Evolutionary conservation across 2,797 vertebrate genomes (phyloP).

Genomic region (Epinephelus coioides): DNA sequence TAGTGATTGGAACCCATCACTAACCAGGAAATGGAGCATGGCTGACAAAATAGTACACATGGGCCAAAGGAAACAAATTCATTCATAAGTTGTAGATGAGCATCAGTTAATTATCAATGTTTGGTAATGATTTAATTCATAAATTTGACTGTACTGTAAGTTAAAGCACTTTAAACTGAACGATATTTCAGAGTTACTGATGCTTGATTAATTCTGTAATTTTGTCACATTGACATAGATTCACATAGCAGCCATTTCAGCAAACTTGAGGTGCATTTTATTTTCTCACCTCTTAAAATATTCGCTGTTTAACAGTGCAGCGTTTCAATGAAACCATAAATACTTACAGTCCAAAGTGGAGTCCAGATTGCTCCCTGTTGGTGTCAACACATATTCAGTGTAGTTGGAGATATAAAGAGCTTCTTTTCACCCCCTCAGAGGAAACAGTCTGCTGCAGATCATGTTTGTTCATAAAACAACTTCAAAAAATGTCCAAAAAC

Average conservation of each 20-base stretch:
- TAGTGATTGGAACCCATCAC: neutral
- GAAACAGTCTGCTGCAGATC: slow-evolving; percentile 15
- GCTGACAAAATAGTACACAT: neutral
- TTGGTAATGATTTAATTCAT: neutral
- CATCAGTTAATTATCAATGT: neutral
- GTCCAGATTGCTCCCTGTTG: slow-evolving; percentile 17
- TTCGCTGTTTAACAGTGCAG: neutral
- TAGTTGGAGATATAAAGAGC: neutral
- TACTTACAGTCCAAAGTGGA: neutral
- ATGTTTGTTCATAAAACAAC: neutral
- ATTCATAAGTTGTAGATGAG: neutral
- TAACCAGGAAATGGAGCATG: neutral
- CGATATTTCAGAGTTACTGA: neutral
- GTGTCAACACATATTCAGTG: neutral
- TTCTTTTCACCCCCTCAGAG: neutral
- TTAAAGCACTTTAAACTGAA: neutral
- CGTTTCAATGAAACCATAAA: neutral
- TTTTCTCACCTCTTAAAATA: neutral
- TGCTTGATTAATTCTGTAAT: neutral
- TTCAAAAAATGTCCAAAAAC: neutral
- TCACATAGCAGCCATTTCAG: neutral
- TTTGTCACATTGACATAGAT: neutral
- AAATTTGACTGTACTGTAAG: neutral
- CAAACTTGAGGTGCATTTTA: slow-evolving; percentile 2
- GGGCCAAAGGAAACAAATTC: neutral